Conservation (phyloP, 2,797 vertebrate species). For the Peromyscus attwateri region DNA sequence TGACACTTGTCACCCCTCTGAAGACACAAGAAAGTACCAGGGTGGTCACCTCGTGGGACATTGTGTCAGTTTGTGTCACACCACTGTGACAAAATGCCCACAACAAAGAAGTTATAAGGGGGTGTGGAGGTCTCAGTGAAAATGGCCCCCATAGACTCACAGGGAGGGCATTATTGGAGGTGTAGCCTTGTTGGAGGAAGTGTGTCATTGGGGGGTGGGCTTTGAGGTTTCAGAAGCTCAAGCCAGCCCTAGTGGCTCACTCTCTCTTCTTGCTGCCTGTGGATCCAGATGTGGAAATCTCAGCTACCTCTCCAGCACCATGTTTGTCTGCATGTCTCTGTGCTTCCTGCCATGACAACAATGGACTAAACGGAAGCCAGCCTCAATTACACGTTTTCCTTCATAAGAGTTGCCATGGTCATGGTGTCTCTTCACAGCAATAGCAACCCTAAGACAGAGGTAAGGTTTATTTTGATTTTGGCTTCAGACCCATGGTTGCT, state of each 20-base stretch:
- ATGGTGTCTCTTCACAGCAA: not conserved
- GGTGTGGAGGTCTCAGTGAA: not conserved
- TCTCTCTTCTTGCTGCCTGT: not conserved
- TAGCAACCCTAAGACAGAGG: not conserved
- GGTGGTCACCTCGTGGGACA: not conserved
- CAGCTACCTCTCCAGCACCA: not conserved
- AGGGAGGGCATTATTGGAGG: not conserved
- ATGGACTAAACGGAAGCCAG: not conserved
- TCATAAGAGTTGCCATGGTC: not conserved
- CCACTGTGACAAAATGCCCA: not conserved
- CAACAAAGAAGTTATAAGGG: not conserved
- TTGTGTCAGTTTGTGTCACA: not conserved
- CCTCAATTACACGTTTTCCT: no score
- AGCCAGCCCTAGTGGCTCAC: not conserved
- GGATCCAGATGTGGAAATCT: not conserved
- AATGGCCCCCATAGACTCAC: not conserved
- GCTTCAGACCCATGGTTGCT: not conserved
- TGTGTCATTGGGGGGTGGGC: not conserved
- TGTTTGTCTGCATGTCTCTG: no score
- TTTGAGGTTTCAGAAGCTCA: not conserved
- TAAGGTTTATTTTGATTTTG: not conserved
- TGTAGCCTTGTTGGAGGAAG: not conserved
- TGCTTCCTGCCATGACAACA: no score
- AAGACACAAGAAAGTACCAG: not conserved
- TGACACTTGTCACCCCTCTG: not conserved